Base-by-base conservation (phyloP, 2,113 vertebrate genomes). In the Aegotheles bennettii region DNA sequence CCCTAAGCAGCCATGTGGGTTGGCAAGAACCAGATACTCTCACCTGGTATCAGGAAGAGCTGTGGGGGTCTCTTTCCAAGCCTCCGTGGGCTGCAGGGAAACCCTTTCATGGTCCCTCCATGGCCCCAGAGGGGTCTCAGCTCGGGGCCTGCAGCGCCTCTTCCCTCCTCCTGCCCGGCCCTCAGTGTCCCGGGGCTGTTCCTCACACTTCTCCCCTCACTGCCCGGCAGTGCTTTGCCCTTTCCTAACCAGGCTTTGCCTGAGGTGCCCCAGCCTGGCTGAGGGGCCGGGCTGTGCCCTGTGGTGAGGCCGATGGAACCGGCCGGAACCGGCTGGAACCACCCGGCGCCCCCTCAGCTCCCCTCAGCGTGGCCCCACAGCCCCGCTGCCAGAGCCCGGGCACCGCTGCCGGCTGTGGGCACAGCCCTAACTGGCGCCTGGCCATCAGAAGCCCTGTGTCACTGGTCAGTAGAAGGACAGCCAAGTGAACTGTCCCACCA, bases 221-320 rank as follows among this genome's bases (percentile, higher is more conserved):
- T 48, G 48, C 29, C 31, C 2, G 2, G 54, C 61, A 29, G 15
- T 2, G 0, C 31, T 51, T 19, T 23, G 31, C 63, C 33, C 28
- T 16, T 68, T 28, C 28, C 11, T 5, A 17, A 29, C 20, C 3
- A n/a, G n/a, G n/a, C n/a, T n/a, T n/a, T 77, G 14, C 53, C 38
- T 0, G 8, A 13, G 31, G 42, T 2, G 3, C 60, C 3, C 25
- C 36, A 28, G 13, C 47, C 35, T 8, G 1, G 15, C 71, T 4
- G 81, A 57, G 28, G 50, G 33, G 50, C 19, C 40, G 16, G 3
- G 61, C 47, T 2, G 6, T 20, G 54, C 53, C 51, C 36, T 15
- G 50, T 2, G 11, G 15, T 40, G 68, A 50, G 42, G 42, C 50
- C 0, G 11, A 24, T 3, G 21, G 68, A 50, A 42, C 67, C 10